Conservation (phyloP, 2,888 invertebrate species). For the Spialia ferax region DNA sequence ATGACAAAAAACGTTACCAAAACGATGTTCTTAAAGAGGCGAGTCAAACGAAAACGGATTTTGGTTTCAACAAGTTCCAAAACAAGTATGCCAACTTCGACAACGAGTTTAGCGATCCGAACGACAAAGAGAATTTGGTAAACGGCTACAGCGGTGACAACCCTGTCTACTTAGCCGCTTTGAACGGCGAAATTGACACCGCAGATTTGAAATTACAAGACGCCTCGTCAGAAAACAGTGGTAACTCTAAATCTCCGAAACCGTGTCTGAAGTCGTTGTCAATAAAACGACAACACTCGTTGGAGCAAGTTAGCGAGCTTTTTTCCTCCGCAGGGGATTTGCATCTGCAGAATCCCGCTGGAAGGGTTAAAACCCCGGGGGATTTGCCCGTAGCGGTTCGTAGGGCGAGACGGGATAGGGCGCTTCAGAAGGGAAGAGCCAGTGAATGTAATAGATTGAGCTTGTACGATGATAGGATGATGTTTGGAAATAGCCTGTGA, state of each 20-base stretch:
- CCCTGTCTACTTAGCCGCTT: conserved; percentile 75
- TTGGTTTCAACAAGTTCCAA: conserved; percentile 70
- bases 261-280: conserved; percentile 65
- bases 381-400: conserved; percentile 93
- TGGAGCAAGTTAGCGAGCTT: conserved; percentile 92
- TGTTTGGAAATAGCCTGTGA: conserved; percentile 88
- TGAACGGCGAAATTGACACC: conserved; percentile 70
- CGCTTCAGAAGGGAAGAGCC: conserved; percentile 77
- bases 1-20: conserved; percentile 62
- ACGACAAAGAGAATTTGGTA: conserved; percentile 76
- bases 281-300: conserved; percentile 88
- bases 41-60: conserved; percentile 68
- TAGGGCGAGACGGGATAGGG: conserved; percentile 88
- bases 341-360: conserved; percentile 90
- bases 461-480: conserved; percentile 95
- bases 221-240: conserved; percentile 52
- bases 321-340: conserved; percentile 90
- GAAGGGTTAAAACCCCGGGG: conserved; percentile 93
- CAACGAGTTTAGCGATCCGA: conserved; percentile 79
- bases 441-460: conserved; percentile 91
- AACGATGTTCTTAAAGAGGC: conserved; percentile 78
- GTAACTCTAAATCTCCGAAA: conserved; percentile 53
- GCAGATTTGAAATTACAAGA: conserved; percentile 59
- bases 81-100: conserved; percentile 80
- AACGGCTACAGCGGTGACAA: conserved; percentile 75